Conservation (phyloP, 2,888 invertebrate species). For the Chymomyza procnemis region DNA sequence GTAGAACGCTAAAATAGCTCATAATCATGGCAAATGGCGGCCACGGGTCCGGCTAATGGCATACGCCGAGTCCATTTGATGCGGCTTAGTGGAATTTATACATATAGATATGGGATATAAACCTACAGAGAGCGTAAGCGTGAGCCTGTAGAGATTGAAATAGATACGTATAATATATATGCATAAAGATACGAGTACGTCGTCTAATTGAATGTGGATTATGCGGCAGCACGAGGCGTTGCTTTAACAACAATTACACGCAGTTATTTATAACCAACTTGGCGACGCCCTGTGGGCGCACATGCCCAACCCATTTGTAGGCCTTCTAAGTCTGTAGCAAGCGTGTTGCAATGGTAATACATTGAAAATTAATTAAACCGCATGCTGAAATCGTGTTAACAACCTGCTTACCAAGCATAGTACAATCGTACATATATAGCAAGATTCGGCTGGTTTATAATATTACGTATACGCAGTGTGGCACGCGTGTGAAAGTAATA, state of each 20-base stretch:
- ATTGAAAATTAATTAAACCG: conserved; percentile 66
- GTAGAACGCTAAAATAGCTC: not conserved
- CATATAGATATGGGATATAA: not conserved
- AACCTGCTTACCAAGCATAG: conserved; percentile 44
- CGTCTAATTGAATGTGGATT: conserved; percentile 37
- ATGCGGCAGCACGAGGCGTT: conserved; percentile 18
- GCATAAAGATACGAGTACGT: not conserved
- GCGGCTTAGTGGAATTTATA: not conserved
- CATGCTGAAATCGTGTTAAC: conserved; percentile 60
- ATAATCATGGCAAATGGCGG: not conserved
- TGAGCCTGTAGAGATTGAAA: not conserved
- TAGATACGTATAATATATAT: not conserved
- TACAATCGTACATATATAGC: not conserved
- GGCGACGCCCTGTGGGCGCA: too few relatives aligned
- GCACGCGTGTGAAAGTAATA: conserved; percentile 50
- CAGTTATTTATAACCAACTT: conserved; percentile 3
- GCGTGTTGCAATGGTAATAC: conserved; percentile 31
- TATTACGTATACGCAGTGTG: conserved; percentile 55
- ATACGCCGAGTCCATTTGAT: not conserved
- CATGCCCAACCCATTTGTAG: not conserved
- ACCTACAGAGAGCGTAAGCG: not conserved
- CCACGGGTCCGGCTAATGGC: not conserved
- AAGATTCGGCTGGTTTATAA: not conserved
- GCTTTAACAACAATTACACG: not conserved
- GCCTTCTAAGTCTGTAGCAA: not conserved